phyloP scores from a whole-genome alignment of 2,113 vertebrate species.

The Dissostichus mawsoni region DNA sequence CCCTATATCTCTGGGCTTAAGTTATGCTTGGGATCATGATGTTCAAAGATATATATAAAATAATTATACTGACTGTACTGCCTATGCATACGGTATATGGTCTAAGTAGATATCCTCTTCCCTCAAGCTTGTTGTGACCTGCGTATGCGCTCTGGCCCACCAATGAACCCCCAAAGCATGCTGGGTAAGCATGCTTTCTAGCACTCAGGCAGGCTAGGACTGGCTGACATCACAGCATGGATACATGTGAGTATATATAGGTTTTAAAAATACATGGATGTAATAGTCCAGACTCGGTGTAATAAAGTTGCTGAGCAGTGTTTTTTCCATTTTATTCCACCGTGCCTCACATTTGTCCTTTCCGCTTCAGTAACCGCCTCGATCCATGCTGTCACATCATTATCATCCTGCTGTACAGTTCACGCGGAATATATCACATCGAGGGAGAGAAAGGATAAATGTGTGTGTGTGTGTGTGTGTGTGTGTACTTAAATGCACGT shows the following conservation, averaged over 20 bases:
- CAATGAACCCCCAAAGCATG: slow-evolving; percentile 69
- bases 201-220: slow-evolving; percentile 20
- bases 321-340: slow-evolving; percentile 5
- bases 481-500: background rate
- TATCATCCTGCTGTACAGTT: slow-evolving; percentile 51
- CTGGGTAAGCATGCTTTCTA: slow-evolving; percentile 54
- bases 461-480: background rate
- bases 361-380: slow-evolving; percentile 45
- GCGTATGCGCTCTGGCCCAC: slow-evolving; percentile 65
- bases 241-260: slow-evolving; percentile 9
- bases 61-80: too few species aligned
- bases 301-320: slow-evolving; percentile 49
- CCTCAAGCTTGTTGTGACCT: slow-evolving; percentile 64
- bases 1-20: background rate
- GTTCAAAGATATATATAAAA: slow-evolving; percentile 29
- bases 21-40: background rate
- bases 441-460: slow-evolving; percentile 6
- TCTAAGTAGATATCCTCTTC: slow-evolving; percentile 38
- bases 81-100: slow-evolving; percentile 11
- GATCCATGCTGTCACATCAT: slow-evolving; percentile 59
- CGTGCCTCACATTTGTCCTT: slow-evolving; percentile 46
- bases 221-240: slow-evolving; percentile 24
- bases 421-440: slow-evolving; percentile 51
- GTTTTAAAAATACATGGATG: slow-evolving; percentile 21
- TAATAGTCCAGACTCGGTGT: slow-evolving; percentile 13